These are phyloP conservation scores for Epinephelus malabaricus DNA, from an alignment of 2,797 vertebrate species.

Conservation along the genomic window DNA sequence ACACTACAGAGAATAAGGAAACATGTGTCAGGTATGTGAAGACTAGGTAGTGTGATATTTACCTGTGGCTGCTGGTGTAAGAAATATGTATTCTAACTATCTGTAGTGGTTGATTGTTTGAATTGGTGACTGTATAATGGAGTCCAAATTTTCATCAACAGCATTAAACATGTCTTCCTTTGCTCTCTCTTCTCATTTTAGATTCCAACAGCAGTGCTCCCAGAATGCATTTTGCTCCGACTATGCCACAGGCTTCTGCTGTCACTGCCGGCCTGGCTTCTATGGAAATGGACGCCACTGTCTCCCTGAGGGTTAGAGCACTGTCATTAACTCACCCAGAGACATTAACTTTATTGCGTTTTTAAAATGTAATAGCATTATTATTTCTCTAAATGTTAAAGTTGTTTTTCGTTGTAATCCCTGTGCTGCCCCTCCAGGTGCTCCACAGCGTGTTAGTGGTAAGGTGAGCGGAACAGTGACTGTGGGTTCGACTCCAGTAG, in stretches of 20 bases:
- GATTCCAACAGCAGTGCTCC: conserved; percentile 89
- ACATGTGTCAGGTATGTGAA: conserved; percentile 76
- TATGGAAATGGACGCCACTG: conserved; percentile 94
- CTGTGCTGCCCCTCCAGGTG: conserved; percentile 82
- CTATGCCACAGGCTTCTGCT: conserved; percentile 92
- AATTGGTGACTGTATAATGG: background rate
- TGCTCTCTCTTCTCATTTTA: conserved; percentile 5
- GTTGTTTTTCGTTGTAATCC: background rate
- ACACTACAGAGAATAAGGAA: conserved; percentile 81
- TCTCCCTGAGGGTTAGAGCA: conserved; percentile 89
- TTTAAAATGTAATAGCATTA: background rate
- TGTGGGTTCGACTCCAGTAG: conserved; percentile 86
- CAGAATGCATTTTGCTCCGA: conserved; percentile 91
- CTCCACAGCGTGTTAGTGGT: conserved; percentile 94
- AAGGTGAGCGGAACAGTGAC: conserved; percentile 91
- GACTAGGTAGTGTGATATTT: background rate
- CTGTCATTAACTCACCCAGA: background rate
- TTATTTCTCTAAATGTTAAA: too few species aligned
- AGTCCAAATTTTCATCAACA: background rate
- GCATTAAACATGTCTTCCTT: background rate
- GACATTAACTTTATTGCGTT: too few species aligned
- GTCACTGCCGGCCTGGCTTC: conserved; percentile 91
- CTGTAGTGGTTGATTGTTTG: background rate
- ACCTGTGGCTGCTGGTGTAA: background rate
- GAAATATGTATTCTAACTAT: background rate